These are phyloP conservation scores for Drymonia ruficornis DNA, from an alignment of 2,888 invertebrate genomes.

Conservation along the genomic window DNA sequence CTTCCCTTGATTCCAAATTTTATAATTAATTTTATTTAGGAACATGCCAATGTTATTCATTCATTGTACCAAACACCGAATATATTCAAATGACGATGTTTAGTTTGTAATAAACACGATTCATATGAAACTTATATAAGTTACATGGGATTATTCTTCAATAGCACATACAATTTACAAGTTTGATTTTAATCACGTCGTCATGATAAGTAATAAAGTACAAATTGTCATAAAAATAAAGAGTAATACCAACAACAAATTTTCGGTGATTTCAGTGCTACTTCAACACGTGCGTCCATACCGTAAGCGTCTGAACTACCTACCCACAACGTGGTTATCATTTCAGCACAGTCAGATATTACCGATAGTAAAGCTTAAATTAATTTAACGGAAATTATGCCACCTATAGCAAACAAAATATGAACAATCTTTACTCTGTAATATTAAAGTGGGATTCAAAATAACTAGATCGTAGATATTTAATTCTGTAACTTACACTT, in stretches of 20 bases:
- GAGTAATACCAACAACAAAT: slow-evolving; percentile 10
- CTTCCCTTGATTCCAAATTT: slow-evolving; percentile 52
- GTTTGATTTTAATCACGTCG: slow-evolving; percentile 18
- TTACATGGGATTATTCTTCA: neutral
- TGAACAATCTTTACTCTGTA: slow-evolving; percentile 30
- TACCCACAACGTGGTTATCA: slow-evolving; percentile 12
- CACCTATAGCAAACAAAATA: slow-evolving; percentile 50
- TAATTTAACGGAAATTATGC: slow-evolving; percentile 41
- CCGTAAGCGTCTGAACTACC: slow-evolving; percentile 7
- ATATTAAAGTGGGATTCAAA: slow-evolving; percentile 46
- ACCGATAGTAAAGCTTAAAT: neutral
- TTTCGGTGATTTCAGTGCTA: slow-evolving; percentile 13
- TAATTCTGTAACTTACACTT: slow-evolving; percentile 61
- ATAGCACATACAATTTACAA: slow-evolving; percentile 10
- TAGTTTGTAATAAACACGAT: neutral
- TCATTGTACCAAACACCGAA: slow-evolving; percentile 38
- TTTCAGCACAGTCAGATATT: slow-evolving; percentile 4
- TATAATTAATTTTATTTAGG: slow-evolving; percentile 55
- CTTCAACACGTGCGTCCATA: slow-evolving; percentile 12
- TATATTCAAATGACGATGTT: slow-evolving; percentile 16
- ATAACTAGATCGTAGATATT: slow-evolving; percentile 48
- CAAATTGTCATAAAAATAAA: slow-evolving; percentile 19
- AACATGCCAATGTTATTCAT: slow-evolving; percentile 60
- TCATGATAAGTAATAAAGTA: slow-evolving; percentile 8
- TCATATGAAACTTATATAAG: neutral